These are phyloP conservation scores for Coregonus clupeaformis DNA, from an alignment of 2,113 vertebrate genomes.

Conservation along the genomic window DNA sequence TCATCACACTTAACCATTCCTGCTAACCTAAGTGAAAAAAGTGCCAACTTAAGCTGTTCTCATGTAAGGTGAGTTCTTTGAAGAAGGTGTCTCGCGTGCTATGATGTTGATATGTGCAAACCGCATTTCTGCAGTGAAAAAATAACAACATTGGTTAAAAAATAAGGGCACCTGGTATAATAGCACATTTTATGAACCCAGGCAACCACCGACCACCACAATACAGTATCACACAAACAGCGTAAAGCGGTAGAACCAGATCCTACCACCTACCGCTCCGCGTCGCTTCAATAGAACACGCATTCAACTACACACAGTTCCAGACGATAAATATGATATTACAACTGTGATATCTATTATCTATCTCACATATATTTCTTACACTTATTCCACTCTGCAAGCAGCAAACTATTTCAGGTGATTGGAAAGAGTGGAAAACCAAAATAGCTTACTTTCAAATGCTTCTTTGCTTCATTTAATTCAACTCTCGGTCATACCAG, in stretches of 20 bases:
- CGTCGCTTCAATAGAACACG: too few species aligned
- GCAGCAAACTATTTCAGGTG: background rate
- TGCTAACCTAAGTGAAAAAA: background rate
- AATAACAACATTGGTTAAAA: constrained; percentile 10
- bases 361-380: background rate
- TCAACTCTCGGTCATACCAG: too few species aligned
- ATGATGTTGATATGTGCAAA: constrained; percentile 9
- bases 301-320: background rate
- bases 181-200: constrained; percentile 42
- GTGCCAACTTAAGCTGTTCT: background rate
- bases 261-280: too few species aligned
- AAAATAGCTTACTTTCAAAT: background rate
- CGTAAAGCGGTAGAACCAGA: constrained; percentile 68
- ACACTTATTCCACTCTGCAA: background rate
- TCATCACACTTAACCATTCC: constrained; percentile 14
- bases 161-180: constrained; percentile 27
- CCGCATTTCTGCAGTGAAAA: constrained; percentile 34
- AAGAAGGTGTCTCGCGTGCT: background rate
- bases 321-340: background rate
- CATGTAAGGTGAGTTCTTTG: background rate
- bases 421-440: background rate
- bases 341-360: background rate
- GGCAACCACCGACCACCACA: constrained; percentile 56
- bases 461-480: too few species aligned
- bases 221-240: constrained; percentile 55